phyloP scores from a whole-genome alignment of 2,113 vertebrate species.

The Typhlomys cinereus region DNA sequence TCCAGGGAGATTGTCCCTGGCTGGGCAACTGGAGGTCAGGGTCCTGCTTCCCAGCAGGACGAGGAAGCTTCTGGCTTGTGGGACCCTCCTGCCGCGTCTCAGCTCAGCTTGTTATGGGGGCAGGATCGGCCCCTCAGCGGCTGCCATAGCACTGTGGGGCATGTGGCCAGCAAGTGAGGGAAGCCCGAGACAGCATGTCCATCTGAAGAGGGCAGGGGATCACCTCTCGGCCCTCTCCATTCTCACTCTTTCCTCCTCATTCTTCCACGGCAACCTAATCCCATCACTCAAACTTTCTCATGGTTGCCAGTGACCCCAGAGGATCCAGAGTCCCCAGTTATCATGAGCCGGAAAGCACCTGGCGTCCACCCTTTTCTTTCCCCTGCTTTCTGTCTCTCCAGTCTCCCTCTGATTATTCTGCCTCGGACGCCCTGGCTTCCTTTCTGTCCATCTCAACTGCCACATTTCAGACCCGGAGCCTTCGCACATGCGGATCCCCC shows the following conservation, averaged over 20 bases:
- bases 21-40: background rate
- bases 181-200: background rate
- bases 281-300: background rate
- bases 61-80: accelerated
- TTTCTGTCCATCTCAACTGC: too few species aligned
- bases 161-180: too few species aligned
- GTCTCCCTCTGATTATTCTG: background rate
- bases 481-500: background rate
- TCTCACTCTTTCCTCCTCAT: background rate
- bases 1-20: background rate
- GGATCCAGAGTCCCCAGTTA: background rate
- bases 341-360: accelerated
- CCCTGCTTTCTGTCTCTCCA: background rate
- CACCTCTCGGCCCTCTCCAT: background rate
- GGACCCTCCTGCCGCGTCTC: background rate
- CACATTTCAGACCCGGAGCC: background rate
- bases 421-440: background rate
- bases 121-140: background rate
- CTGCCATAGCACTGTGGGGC: accelerated
- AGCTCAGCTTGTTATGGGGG: background rate
- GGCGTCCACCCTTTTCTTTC: background rate
- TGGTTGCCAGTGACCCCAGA: too few species aligned
- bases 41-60: background rate
- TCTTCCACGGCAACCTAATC: background rate
- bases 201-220: background rate